Evolutionary conservation across 1,140 invertebrate genomes (phyloP).

Genomic region (Diploscapter pachys): DNA sequence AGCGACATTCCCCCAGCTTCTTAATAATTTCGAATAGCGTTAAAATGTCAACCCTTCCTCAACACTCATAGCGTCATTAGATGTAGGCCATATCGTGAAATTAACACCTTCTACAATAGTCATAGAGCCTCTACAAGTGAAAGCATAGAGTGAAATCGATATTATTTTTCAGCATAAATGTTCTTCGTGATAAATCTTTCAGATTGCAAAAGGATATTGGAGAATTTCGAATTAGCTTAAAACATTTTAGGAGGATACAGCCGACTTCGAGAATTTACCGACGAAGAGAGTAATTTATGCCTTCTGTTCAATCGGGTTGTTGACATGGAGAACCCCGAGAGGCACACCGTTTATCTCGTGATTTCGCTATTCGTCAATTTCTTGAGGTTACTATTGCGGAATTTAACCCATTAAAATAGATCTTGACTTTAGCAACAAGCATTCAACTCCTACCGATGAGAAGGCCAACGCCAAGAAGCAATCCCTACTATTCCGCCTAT

Average conservation of each 20-base stretch:
- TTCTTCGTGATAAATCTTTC: not conserved
- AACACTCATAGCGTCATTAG: too few species aligned
- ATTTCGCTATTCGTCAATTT: conserved; percentile 92
- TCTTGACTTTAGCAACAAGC: conserved; percentile 61
- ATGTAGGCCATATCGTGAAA: too few species aligned
- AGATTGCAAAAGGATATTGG: not conserved
- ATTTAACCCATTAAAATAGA: too few species aligned
- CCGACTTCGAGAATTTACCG: conserved; percentile 62
- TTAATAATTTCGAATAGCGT: too few species aligned
- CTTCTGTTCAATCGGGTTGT: conserved; percentile 70
- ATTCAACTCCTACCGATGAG: conserved; percentile 57
- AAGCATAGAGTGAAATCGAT: not conserved
- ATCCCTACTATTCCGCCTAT: conserved; percentile 78
- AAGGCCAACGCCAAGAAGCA: conserved; percentile 40
- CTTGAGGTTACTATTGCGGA: conserved; percentile 35
- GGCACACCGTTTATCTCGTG: conserved; percentile 90
- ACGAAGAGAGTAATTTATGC: conserved; percentile 66
- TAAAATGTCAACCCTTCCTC: too few species aligned
- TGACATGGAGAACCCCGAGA: conserved; percentile 87
- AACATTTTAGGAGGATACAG: conserved; percentile 38
- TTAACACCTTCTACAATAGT: not conserved
- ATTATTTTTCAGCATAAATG: not conserved
- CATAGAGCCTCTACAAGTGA: not conserved
- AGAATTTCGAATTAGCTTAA: not conserved
- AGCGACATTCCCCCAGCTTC: too few species aligned